Conservation (phyloP, 1,140 invertebrate genomes). For the Drosophila auraria region DNA sequence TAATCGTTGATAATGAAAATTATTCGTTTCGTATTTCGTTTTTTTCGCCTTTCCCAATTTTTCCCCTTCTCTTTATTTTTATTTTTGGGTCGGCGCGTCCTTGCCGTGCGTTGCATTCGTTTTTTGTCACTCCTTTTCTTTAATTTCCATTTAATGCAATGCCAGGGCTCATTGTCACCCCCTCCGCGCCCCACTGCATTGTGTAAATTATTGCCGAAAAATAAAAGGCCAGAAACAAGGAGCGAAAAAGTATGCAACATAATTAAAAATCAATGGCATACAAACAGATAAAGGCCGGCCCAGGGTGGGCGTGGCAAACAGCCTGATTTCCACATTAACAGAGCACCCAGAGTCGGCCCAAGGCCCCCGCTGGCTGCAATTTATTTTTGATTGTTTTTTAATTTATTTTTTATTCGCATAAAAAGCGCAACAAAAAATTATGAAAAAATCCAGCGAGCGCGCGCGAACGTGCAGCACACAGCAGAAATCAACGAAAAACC, state of each 20-base stretch:
- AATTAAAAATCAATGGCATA: conserved; percentile 85
- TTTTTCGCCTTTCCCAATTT: conserved; percentile 20
- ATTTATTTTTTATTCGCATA: conserved; percentile 78
- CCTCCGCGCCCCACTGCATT: conserved; percentile 38
- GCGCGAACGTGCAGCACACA: conserved; percentile 54
- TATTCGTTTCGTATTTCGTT: conserved; percentile 57
- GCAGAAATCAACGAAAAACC: conserved; percentile 70
- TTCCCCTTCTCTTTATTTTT: conserved; percentile 2
- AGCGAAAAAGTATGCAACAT: conserved; percentile 76
- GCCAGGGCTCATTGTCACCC: conserved; percentile 8
- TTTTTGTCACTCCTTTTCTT: conserved; percentile 81
- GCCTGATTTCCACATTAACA: conserved; percentile 79
- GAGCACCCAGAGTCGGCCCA: conserved; percentile 23
- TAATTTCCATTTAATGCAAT: conserved; percentile 81
- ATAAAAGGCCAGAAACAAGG: conserved; percentile 44
- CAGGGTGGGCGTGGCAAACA: conserved; percentile 49
- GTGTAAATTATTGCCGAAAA: conserved; percentile 72
- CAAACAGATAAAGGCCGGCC: conserved; percentile 71
- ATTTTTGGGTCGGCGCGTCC: conserved; percentile 51
- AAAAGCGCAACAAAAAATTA: conserved; percentile 69
- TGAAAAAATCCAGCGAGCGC: conserved; percentile 41
- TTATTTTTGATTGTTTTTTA: conserved; percentile 82
- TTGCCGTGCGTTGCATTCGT: conserved; percentile 25
- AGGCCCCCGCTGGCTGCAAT: conserved; percentile 47
- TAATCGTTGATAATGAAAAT: conserved; percentile 85